Evolutionary conservation across 2,113 vertebrate species (phyloP), one percentile per base, ranked within the genome.

Genomic region (Coregonus clupeaformis): DNA sequence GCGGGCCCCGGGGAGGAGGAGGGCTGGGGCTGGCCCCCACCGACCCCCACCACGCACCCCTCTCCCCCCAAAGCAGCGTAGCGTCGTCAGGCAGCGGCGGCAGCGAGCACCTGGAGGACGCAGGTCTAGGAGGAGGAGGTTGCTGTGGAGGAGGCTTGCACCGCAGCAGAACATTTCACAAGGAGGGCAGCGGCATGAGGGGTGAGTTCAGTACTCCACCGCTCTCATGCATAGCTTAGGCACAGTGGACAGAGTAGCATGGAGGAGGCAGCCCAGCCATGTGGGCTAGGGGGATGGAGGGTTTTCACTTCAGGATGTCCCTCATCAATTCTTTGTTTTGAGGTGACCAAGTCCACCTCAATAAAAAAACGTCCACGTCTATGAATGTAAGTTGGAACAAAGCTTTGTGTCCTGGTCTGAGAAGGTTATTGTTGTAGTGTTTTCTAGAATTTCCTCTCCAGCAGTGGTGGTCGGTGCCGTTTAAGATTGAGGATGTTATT

Each of bases 1-100:
- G 96, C 84, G 94, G 92, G 42, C 30, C 86, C 79, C 93, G 96
- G 91, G 96, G 95, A 18, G 16, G 49, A n/a, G 57, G 57, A 24
- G 57, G n/a, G 16, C 13, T 14, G n/a, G 57, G 57, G 57, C 57
- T 6, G 57, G 20, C 57, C n/a, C 57, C 57, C 57, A 92, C 94
- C 32, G 94, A 96, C 88, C 95, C 94, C 68, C 96, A 99, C 90
- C 98, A 99, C 84, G 97, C 97, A 71, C 97, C 97, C 81, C 95
- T 99, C 81, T 99, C 98, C 74, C 97, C 98, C 87, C 98, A 99
- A 95, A 98, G 98, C 94, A 99, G 98, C 92, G 95, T 99, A 87
- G 98, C 98, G 80, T 99, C 98, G 86, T 99, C 98, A 16, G 98
- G 98, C 90, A 99, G 98, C 80, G 98, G 98, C 80, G 97, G 97